Conservation (phyloP, 1,140 invertebrate genomes). For the Metaphire vulgaris region DNA sequence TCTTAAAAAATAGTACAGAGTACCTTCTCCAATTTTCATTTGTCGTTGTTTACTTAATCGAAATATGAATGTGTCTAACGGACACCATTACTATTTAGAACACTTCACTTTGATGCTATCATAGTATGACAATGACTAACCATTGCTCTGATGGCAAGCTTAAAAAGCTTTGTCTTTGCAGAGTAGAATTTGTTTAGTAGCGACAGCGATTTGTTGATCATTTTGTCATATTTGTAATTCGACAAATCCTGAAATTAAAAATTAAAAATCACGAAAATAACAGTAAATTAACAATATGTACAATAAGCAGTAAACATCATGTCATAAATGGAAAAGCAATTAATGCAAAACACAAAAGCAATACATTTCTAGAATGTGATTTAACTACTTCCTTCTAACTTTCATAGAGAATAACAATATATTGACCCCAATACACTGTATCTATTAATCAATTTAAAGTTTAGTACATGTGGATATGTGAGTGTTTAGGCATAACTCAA, state of each 20-base stretch:
- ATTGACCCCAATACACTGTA: too few relatives aligned
- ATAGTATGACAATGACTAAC: neutral
- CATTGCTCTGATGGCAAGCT: slow-evolving; percentile 24
- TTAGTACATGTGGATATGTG: too few relatives aligned
- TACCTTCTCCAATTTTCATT: too few relatives aligned
- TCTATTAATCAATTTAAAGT: too few relatives aligned
- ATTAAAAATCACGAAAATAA: neutral
- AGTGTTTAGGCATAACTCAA: too few relatives aligned
- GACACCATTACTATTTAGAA: too few relatives aligned
- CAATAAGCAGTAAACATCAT: neutral
- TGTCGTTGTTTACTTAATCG: too few relatives aligned
- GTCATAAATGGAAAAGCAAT: neutral
- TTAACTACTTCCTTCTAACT: neutral
- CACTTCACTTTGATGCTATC: too few relatives aligned
- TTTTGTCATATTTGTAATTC: slow-evolving; percentile 30
- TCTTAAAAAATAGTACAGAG: too few relatives aligned
- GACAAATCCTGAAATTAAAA: slow-evolving; percentile 27
- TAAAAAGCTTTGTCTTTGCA: slow-evolving; percentile 28
- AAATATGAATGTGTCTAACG: too few relatives aligned
- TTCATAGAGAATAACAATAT: neutral
- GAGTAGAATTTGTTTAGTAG: slow-evolving; percentile 29
- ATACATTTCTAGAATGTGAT: neutral
- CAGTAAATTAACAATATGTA: neutral
- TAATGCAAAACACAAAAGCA: neutral
- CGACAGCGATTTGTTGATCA: slow-evolving; percentile 28